Percentiles rank a stretch among this genome's conserved stretches.
phyloP scores from a whole-genome alignment of 2,888 invertebrate genomes.

The Ferrisia virgata region DNA sequence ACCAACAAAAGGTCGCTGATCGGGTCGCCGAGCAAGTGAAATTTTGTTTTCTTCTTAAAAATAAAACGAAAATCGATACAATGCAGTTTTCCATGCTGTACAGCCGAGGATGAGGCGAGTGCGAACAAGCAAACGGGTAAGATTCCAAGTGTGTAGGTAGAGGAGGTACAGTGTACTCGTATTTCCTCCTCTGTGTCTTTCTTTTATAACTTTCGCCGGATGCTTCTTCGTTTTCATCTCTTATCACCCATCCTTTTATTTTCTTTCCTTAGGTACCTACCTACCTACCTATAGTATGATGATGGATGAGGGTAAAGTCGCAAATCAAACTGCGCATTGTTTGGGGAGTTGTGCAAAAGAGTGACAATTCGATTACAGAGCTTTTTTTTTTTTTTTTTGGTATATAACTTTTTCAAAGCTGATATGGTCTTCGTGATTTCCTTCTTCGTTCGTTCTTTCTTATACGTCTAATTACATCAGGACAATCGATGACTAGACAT shows the following conservation, averaged over 20 bases:
- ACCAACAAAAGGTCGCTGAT: background rate
- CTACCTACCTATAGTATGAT: background rate
- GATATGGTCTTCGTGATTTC: background rate
- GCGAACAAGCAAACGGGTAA: too few species aligned
- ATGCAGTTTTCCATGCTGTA: background rate
- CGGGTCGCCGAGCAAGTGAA: slow-evolving; percentile 2
- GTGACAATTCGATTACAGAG: background rate
- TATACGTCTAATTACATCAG: too few species aligned
- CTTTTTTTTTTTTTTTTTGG: background rate
- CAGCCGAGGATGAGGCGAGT: too few species aligned
- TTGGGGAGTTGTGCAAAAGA: background rate
- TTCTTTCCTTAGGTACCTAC: background rate
- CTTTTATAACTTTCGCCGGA: too few species aligned
- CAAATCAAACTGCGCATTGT: slow-evolving; percentile 1
- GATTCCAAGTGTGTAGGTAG: too few species aligned
- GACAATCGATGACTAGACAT: too few species aligned
- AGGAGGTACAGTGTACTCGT: too few species aligned
- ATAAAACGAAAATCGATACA: slow-evolving; percentile 1
- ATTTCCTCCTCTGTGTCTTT: too few species aligned
- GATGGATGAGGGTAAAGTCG: background rate
- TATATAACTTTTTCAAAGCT: background rate
- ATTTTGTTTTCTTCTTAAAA: background rate
- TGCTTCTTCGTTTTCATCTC: too few species aligned
- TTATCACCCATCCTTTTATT: too few species aligned
- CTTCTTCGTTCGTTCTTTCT: background rate